Base-by-base conservation (phyloP, 1,140 invertebrate genomes). In the Belonocnema kinseyi region DNA sequence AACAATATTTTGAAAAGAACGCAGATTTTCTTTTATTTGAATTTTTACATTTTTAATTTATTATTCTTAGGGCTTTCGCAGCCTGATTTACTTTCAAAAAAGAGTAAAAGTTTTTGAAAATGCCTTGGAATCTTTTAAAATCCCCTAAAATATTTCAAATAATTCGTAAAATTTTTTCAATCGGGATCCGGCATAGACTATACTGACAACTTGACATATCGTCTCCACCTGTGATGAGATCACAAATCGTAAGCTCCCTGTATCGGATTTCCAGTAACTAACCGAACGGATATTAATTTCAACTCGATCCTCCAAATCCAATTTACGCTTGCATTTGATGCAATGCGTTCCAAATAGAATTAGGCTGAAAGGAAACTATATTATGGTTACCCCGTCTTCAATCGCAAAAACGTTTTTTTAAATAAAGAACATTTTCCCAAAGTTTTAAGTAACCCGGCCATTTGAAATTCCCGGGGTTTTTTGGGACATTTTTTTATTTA, bases 271-370 rank as follows among this genome's bases (percentile, higher is more conserved):
- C 19, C 21, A 33, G 58, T 61, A 61, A 61, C 58, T 61, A 61
- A 61, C 58, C 58, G 58, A 33, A 61, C 19, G 58, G 58, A 61
- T 61, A 61, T 61, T 61, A 61, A 61, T 61, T 61, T 61, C 58
- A 61, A 61, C 58, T 12, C 58, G 58, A 61, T 61, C 58, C 58
- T 61, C 21, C 21, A 61, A 46, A 61, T 61, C 58, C 58, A 61
- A 61, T 61, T 58, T 58, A 14, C 10, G 21, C 26, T 26, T 26
- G 21, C 26, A 26, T 61, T 33, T 61, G 26, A 61, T 26, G 58
- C 21, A 26, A 26, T 26, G 26, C 12, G 21, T 26, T 26, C 58
- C 21, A 61, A 61, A 61, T 61, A 16, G 58, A 33, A 61, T 61
- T 61, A 61, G 14, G 26, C 21, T 61, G 21, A 61, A 61, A 61